These are phyloP conservation scores for Sesia apiformis DNA, from an alignment of 2,888 invertebrate species.

Conservation along the genomic window DNA sequence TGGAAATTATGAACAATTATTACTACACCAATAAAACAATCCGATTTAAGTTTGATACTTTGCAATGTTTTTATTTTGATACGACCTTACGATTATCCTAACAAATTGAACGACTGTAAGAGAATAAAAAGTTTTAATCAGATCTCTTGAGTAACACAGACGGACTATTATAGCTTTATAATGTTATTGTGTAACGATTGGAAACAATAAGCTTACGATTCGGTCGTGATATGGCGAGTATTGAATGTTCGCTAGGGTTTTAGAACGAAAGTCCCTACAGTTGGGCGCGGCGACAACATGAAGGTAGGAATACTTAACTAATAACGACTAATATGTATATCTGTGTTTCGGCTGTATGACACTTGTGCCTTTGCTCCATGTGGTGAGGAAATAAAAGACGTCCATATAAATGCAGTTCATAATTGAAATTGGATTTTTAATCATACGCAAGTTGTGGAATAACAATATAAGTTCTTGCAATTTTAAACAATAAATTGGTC, in stretches of 20 bases:
- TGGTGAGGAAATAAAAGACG: no score
- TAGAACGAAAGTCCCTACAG: background rate
- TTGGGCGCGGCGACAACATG: background rate
- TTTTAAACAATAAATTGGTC: background rate
- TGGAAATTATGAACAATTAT: no score
- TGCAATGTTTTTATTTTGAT: background rate
- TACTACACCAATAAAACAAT: no score
- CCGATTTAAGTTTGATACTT: no score
- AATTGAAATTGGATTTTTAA: no score
- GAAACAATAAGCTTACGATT: slow-evolving; percentile 6
- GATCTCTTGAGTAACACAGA: slow-evolving; percentile 1
- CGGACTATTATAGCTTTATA: background rate
- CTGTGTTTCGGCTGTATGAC: no score
- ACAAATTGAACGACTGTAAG: slow-evolving; percentile 1
- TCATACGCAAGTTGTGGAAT: no score
- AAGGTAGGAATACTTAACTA: no score
- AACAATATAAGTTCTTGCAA: no score
- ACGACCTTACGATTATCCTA: background rate
- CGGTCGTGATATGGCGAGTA: slow-evolving; percentile 9
- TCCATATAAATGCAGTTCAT: no score
- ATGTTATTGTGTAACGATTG: slow-evolving; percentile 6
- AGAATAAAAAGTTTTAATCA: slow-evolving; percentile 2
- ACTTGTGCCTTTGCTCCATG: no score
- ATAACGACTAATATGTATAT: no score
- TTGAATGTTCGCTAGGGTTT: background rate